Percentiles rank a stretch among this genome's conserved stretches.
Evolutionary conservation across 2,113 vertebrate species (phyloP).

Genomic region (Lepus europaeus): DNA sequence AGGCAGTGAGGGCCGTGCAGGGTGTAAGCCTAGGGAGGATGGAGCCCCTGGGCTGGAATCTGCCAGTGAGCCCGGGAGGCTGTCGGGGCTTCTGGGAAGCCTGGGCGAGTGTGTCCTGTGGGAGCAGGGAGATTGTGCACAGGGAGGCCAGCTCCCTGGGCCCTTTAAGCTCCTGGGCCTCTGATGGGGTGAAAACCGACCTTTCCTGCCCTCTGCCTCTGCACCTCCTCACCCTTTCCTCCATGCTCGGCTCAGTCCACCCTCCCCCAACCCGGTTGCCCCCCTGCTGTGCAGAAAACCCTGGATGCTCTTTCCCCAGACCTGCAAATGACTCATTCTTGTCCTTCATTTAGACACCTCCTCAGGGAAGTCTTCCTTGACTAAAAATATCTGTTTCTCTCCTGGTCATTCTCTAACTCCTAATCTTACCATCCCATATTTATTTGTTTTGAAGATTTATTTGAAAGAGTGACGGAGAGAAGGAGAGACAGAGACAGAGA

Average conservation of each 20-base stretch:
- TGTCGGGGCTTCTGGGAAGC: background rate
- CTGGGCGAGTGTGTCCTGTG: background rate
- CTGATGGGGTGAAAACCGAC: background rate
- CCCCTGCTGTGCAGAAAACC: background rate
- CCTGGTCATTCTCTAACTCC: background rate
- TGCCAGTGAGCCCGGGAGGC: background rate
- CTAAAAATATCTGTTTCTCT: slow-evolving; percentile 9
- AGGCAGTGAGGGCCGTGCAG: background rate
- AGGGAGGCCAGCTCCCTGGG: background rate
- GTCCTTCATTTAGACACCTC: background rate
- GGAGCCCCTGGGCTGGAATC: background rate
- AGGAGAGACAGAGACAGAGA: too few relatives aligned
- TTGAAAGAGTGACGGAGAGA: too few relatives aligned
- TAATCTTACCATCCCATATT: background rate
- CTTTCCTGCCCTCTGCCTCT: background rate
- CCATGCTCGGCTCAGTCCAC: background rate
- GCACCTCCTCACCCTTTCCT: background rate
- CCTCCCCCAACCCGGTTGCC: background rate
- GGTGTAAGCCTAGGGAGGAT: background rate
- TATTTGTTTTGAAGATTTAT: too few relatives aligned
- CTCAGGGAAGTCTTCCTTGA: background rate
- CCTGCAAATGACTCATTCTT: background rate
- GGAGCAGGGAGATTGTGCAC: background rate
- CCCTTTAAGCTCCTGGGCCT: background rate
- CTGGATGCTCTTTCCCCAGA: background rate